Conservation (phyloP, 2,113 vertebrate species). For the Callochromis pleurospilus region DNA sequence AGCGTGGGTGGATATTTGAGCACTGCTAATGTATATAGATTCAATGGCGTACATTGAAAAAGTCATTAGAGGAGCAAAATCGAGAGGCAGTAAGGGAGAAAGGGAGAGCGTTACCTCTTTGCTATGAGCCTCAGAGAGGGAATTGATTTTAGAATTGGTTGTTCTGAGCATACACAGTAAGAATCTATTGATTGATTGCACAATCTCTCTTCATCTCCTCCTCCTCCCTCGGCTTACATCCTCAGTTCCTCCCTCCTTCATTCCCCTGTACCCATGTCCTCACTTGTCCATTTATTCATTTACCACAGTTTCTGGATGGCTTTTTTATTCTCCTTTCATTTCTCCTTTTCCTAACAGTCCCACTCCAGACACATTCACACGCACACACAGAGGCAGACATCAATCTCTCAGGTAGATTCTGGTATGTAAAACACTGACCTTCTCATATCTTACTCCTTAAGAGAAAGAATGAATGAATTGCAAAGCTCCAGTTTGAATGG, state of each 20-base stretch:
- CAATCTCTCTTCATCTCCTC: neutral
- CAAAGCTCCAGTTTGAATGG: neutral
- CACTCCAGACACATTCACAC: neutral
- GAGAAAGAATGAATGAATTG: neutral
- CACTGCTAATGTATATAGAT: neutral
- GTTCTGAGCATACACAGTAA: slow-evolving; percentile 22
- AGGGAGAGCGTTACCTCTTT: neutral
- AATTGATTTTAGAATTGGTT: slow-evolving; percentile 45
- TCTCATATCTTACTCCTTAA: neutral
- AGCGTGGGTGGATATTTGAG: neutral
- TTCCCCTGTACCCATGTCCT: neutral
- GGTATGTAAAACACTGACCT: neutral
- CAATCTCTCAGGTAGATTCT: neutral
- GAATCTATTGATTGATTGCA: slow-evolving; percentile 17
- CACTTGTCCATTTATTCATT: neutral
- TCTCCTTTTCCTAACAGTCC: neutral
- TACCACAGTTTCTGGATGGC: neutral
- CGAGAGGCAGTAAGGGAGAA: neutral
- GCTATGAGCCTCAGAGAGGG: neutral
- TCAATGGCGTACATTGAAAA: neutral
- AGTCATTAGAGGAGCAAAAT: neutral
- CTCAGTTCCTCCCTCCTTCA: neutral
- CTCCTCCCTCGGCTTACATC: neutral
- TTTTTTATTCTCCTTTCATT: neutral
- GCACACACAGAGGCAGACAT: neutral